Conservation (phyloP, 2,797 vertebrate species). For the Tokudaia muenninki region DNA sequence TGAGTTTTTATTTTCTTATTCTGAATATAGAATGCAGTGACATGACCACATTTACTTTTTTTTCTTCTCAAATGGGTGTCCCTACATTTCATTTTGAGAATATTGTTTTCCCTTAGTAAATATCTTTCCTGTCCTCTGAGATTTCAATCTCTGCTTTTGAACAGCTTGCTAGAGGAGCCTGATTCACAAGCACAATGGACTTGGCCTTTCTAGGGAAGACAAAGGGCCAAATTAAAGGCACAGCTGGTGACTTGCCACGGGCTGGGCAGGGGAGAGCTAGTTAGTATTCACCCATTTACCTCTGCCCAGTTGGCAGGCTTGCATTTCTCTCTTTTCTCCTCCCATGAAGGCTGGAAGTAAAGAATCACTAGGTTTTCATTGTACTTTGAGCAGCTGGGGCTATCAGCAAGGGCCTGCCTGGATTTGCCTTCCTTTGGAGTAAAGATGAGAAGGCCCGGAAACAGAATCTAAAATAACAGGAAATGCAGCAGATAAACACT, state of each 20-base stretch:
- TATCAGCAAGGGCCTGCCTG: conserved; percentile 23
- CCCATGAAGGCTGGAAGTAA: conserved; percentile 49
- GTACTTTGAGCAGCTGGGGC: conserved; percentile 49
- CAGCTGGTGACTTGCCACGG: conserved; percentile 75
- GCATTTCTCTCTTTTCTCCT: conserved; percentile 62
- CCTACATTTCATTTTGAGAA: conserved; percentile 69
- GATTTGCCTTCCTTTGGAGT: conserved; percentile 49
- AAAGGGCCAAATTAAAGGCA: conserved; percentile 80
- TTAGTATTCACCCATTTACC: conserved; percentile 77
- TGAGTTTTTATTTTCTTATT: not conserved
- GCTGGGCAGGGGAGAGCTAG: conserved; percentile 63
- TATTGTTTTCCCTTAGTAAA: conserved; percentile 72
- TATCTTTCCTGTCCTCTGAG: conserved; percentile 49
- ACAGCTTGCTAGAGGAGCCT: conserved; percentile 67
- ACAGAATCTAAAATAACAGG: conserved; percentile 27
- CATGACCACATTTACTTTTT: conserved; percentile 23
- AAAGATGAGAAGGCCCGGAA: conserved; percentile 53
- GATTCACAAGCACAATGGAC: conserved; percentile 60
- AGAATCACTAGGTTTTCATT: conserved; percentile 72
- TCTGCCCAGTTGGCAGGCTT: conserved; percentile 71
- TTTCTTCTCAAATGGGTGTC: not conserved
- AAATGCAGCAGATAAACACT: conserved; percentile 56
- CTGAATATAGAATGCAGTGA: not conserved
- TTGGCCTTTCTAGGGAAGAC: conserved; percentile 75
- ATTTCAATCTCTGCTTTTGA: conserved; percentile 74